Evolutionary conservation across 2,113 vertebrate species (phyloP), one percentile per base, ranked within the genome.

Genomic region (Larimichthys crocea): DNA sequence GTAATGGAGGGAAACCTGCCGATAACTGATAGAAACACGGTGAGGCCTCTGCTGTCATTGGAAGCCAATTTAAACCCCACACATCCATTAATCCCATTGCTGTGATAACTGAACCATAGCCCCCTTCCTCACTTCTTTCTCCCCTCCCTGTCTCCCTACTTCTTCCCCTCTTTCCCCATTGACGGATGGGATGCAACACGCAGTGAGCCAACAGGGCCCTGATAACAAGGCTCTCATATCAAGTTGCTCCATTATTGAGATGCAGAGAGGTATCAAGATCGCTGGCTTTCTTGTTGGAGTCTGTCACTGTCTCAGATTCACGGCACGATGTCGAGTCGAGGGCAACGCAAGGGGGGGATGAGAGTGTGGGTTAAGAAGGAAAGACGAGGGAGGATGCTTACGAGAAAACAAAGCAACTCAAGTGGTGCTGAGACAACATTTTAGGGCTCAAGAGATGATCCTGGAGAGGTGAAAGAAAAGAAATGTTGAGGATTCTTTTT

Each of bases 141-240:
- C 63, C 24, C 52, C 29, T 62, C 31, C 44, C 20, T 81, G 31
- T 68, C 73, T 76, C 31, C 73, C 62, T 29, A n/a, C 44, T 44
- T 50, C 64, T 80, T 60, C 19, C 57, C 72, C 60, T 76, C 55
- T 72, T 95, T 95, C 85, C 66, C 89, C 53, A 62, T 79, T 96
- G 96, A 96, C 94, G 86, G 95, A 97, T 96, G 93, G 94, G 94
- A 95, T 86, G 76, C 93, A 91, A 92, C 92, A 93, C 88, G 88
- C 88, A 93, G 89, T 89, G 86, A 93, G 80, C 88, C 89, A 90
- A 92, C 91, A 87, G 93, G 88, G 92, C 63, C 83, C 69, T 87
- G 96, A 96, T 96, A 97, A 95, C 86, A 80, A 90, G 83, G 88
- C 92, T 93, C 90, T 93, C 92, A 91, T 94, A 95, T 93, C 92